phyloP scores from a whole-genome alignment of 2,797 vertebrate genomes.

The Astyanax mexicanus region DNA sequence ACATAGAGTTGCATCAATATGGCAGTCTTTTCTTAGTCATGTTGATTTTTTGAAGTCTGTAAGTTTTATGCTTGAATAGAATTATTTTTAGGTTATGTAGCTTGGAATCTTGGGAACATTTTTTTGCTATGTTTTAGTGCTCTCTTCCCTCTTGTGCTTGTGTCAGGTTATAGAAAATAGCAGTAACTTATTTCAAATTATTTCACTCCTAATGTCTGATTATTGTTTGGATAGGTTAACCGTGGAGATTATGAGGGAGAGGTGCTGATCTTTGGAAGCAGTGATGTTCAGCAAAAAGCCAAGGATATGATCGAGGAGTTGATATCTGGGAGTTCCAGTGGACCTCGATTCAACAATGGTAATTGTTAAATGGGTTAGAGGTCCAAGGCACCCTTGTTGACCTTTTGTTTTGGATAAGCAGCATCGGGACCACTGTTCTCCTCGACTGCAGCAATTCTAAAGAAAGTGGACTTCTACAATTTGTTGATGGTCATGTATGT shows the following conservation, averaged over 20 bases:
- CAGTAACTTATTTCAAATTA: no score
- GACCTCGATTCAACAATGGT: slow-evolving; percentile 54
- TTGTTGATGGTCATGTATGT: not conserved
- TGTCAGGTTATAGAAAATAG: no score
- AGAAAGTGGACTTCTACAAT: not conserved
- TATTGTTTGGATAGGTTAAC: slow-evolving; percentile 77
- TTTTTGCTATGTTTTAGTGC: no score
- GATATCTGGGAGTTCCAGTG: slow-evolving; percentile 67
- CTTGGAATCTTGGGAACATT: no score
- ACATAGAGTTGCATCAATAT: no score
- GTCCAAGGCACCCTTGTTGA: not conserved
- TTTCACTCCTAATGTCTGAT: slow-evolving; percentile 4
- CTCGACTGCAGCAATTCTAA: not conserved
- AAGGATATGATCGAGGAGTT: slow-evolving; percentile 85
- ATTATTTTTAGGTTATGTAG: no score
- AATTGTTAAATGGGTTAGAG: slow-evolving; percentile 50
- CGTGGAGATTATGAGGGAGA: slow-evolving; percentile 80
- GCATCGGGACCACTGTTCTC: not conserved
- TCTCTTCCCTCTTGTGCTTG: no score
- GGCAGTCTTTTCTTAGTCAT: no score
- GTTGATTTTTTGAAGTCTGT: no score
- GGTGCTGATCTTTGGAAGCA: slow-evolving; percentile 85
- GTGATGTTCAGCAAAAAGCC: slow-evolving; percentile 83
- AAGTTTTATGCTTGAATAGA: no score
- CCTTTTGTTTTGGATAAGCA: not conserved